Percentiles rank a stretch among this genome's conserved stretches.
These are phyloP conservation scores for Drosophila paucipuncta DNA, from an alignment of 2,888 invertebrate species.

Conservation along the genomic window DNA sequence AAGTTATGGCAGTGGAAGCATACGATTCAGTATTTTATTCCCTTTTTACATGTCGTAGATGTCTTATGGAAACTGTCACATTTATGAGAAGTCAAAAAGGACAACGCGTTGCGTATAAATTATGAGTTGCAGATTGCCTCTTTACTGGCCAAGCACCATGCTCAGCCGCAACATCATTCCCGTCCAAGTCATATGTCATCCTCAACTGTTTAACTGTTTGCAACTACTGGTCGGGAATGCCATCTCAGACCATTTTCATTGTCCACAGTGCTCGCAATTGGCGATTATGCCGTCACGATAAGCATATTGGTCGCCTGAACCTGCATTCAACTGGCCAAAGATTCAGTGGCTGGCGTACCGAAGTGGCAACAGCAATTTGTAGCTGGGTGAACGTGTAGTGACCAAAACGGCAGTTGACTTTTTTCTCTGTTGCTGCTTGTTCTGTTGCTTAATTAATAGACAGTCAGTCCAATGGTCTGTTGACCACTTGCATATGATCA, in stretches of 20 bases:
- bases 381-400: constrained; percentile 75
- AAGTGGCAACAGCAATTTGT: constrained; percentile 81
- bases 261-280: constrained; percentile 54
- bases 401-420: constrained; percentile 75
- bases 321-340: constrained; percentile 43
- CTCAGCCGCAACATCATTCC: background rate
- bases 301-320: constrained; percentile 68
- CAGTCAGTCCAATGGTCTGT: constrained; percentile 35
- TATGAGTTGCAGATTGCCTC: constrained; percentile 46
- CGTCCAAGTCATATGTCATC: constrained; percentile 11
- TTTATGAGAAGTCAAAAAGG: constrained; percentile 40
- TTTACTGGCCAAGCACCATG: constrained; percentile 25
- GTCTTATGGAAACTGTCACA: constrained; percentile 50
- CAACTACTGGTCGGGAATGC: constrained; percentile 45
- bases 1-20: background rate
- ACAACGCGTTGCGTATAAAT: constrained; percentile 51
- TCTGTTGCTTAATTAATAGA: constrained; percentile 62
- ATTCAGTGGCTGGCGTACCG: constrained; percentile 65
- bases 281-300: constrained; percentile 57
- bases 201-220: background rate
- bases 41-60: constrained; percentile 22
- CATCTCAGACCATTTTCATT: constrained; percentile 64
- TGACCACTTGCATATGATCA: constrained; percentile 76
- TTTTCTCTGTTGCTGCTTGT: constrained; percentile 43
- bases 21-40: constrained; percentile 8